Percentiles rank a stretch among this genome's conserved stretches.
phyloP scores from a whole-genome alignment of 2,888 invertebrate genomes.

The Microplitis deprimator region DNA sequence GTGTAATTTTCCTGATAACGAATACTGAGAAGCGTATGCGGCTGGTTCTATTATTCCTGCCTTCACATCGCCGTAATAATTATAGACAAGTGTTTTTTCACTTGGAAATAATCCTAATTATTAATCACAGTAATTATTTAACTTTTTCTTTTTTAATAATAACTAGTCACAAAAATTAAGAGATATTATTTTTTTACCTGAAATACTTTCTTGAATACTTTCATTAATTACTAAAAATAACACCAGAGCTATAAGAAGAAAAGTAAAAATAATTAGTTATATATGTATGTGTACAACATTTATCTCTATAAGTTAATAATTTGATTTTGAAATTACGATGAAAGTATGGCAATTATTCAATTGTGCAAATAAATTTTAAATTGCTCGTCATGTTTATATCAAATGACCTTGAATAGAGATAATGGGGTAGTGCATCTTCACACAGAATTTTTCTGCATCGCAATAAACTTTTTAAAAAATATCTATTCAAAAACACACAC shows the following conservation, averaged over 20 bases:
- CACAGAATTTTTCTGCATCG: too few species aligned
- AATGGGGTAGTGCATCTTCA: neutral
- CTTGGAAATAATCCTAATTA: constrained; percentile 67
- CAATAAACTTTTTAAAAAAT: too few species aligned
- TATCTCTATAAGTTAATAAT: neutral
- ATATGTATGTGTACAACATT: neutral
- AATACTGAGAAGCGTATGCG: constrained; percentile 64
- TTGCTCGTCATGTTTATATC: neutral
- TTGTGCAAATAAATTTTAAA: constrained; percentile 11
- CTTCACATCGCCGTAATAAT: constrained; percentile 67
- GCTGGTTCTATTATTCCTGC: constrained; percentile 65
- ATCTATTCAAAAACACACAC: too few species aligned
- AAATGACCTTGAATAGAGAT: constrained; percentile 2
- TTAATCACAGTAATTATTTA: constrained; percentile 6
- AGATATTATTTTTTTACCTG: neutral
- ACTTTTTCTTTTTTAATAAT: neutral
- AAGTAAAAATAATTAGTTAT: neutral
- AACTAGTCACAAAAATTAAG: neutral
- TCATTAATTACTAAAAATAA: constrained; percentile 1
- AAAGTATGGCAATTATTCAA: constrained; percentile 11
- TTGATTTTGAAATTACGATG: neutral
- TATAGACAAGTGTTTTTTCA: constrained; percentile 71
- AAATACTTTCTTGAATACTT: constrained; percentile 12
- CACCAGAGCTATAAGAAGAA: constrained; percentile 12
- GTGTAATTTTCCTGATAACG: constrained; percentile 65